These are phyloP conservation scores for human DNA, from an alignment of 2,113 vertebrate species.

Conservation along the genomic window DNA sequence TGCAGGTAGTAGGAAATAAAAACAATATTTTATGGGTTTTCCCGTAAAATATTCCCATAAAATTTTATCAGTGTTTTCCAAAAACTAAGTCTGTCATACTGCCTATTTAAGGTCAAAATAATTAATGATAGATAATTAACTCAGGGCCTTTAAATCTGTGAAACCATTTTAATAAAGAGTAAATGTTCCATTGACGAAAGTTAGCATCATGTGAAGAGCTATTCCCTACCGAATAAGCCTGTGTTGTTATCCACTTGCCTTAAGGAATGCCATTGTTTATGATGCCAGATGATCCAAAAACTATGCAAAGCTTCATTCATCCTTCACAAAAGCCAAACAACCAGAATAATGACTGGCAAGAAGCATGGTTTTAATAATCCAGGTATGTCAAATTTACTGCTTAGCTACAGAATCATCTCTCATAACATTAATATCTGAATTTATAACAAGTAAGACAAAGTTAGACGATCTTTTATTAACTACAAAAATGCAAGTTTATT, in stretches of 20 bases:
- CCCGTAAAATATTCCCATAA: too few species aligned
- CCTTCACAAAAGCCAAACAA: not conserved
- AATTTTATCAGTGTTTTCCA: not conserved
- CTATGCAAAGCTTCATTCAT: not conserved
- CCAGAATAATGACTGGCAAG: not conserved
- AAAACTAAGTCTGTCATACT: not conserved
- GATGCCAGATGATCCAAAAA: slow-evolving; percentile 27
- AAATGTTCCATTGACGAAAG: slow-evolving; percentile 28
- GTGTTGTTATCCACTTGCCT: not conserved
- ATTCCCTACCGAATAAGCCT: not conserved
- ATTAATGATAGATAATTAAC: slow-evolving; percentile 38
- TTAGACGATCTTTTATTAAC: slow-evolving; percentile 37
- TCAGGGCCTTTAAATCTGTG: not conserved
- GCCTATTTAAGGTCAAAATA: slow-evolving; percentile 44
- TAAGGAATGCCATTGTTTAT: slow-evolving; percentile 42
- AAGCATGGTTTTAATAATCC: slow-evolving; percentile 14
- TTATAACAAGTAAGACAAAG: slow-evolving; percentile 29
- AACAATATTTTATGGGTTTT: not conserved
- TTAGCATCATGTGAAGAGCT: not conserved
- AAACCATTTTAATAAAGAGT: slow-evolving; percentile 12
- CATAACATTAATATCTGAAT: slow-evolving; percentile 27
- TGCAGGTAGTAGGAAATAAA: not conserved
- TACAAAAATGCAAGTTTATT: slow-evolving; percentile 14
- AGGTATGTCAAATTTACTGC: slow-evolving; percentile 12
- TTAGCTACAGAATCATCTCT: slow-evolving; percentile 24